Conservation (phyloP, 1,140 invertebrate species). For the Heliconius nattereri region DNA sequence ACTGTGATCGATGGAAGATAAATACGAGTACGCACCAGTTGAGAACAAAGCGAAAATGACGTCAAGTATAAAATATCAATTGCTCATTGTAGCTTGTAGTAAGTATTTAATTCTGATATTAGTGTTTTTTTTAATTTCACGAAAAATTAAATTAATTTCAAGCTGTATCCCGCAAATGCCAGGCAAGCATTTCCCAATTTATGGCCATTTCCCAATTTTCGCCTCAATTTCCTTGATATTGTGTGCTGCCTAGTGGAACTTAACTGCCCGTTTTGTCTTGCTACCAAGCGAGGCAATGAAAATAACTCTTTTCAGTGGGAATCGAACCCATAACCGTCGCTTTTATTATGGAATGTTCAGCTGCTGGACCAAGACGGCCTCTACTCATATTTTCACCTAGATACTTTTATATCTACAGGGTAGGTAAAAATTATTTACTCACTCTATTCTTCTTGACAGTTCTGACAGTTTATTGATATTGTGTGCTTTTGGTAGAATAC, state of each 20-base stretch:
- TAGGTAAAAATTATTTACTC: no score
- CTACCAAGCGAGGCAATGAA: neutral
- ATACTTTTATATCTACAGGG: no score
- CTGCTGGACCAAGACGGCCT: neutral
- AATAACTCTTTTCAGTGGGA: neutral
- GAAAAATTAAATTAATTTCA: neutral
- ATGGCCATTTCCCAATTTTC: neutral
- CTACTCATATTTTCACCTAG: no score
- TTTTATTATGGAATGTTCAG: neutral
- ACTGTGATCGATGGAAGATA: slow-evolving; percentile 43
- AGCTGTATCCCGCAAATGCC: neutral
- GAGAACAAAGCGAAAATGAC: slow-evolving; percentile 41
- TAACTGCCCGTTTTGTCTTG: neutral
- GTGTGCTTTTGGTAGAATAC: no score
- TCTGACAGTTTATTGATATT: no score
- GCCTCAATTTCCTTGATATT: neutral
- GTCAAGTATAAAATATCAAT: slow-evolving; percentile 41
- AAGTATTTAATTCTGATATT: slow-evolving; percentile 34
- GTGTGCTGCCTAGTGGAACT: neutral
- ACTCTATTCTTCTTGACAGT: no score
- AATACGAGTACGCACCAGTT: slow-evolving; percentile 43
- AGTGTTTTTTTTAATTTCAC: neutral
- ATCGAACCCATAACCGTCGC: neutral
- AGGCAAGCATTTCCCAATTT: neutral
- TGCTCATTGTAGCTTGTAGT: slow-evolving; percentile 51